Conservation (phyloP, 2,888 invertebrate genomes). For the Ochropacha duplaris region DNA sequence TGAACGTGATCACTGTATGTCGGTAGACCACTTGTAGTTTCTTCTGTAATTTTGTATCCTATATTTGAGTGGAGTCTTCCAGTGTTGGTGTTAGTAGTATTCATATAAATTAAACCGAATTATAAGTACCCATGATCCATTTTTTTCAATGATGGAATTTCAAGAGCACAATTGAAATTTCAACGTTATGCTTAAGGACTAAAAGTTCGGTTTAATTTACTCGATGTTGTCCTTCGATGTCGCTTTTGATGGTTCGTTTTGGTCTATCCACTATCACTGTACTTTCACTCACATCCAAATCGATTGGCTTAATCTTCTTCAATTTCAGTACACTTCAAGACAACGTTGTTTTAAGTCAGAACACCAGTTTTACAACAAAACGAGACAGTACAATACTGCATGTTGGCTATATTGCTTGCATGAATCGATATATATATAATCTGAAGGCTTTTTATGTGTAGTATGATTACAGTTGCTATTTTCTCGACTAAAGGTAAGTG, state of each 20-base stretch:
- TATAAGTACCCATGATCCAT: slow-evolving; percentile 10
- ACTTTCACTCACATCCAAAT: slow-evolving; percentile 62
- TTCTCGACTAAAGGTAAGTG: slow-evolving; percentile 43
- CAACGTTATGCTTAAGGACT: slow-evolving; percentile 7
- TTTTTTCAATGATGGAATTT: slow-evolving; percentile 5
- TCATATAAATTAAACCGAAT: slow-evolving; percentile 62
- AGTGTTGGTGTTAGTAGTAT: slow-evolving; percentile 75
- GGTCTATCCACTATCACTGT: slow-evolving; percentile 74
- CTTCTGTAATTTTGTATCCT: slow-evolving; percentile 74
- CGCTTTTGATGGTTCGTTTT: slow-evolving; percentile 80
- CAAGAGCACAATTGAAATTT: slow-evolving; percentile 13
- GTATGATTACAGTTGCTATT: slow-evolving; percentile 43
- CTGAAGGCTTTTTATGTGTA: slow-evolving; percentile 79
- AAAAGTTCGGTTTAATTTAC: slow-evolving; percentile 65
- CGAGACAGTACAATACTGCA: slow-evolving; percentile 72
- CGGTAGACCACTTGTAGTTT: slow-evolving; percentile 79
- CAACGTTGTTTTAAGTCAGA: slow-evolving; percentile 55
- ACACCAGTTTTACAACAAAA: slow-evolving; percentile 48
- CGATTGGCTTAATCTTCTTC: slow-evolving; percentile 57
- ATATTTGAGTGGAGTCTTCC: slow-evolving; percentile 66
- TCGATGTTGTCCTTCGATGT: slow-evolving; percentile 81
- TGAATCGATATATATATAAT: slow-evolving; percentile 64
- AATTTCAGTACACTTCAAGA: slow-evolving; percentile 59
- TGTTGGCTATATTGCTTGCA: slow-evolving; percentile 74
- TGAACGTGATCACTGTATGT: slow-evolving; percentile 67